A percentile compares a stretch with the other conserved stretches of the same genome.
phyloP scores from a whole-genome alignment of 1,140 invertebrate species.

The Cataglyphis hispanica region DNA sequence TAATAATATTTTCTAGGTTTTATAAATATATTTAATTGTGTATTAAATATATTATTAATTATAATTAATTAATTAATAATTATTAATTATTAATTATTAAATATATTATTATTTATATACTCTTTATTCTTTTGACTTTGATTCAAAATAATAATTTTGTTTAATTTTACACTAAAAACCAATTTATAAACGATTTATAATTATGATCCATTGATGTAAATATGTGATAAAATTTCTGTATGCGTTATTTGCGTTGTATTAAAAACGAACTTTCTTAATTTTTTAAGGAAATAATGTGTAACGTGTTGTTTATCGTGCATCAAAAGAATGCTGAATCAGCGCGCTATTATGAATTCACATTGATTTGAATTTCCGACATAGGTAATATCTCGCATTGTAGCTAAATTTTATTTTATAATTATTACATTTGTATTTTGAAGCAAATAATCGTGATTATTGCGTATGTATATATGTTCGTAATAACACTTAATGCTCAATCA shows the following conservation, averaged over 20 bases:
- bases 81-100: too few species aligned
- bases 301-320: neutral
- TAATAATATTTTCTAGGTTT: neutral
- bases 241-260: neutral
- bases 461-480: neutral
- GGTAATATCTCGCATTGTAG: neutral
- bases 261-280: slow-evolving; percentile 8
- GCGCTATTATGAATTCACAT: neutral
- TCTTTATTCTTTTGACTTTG: too few species aligned
- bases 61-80: too few species aligned
- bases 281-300: slow-evolving; percentile 1
- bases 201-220: neutral
- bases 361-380: neutral
- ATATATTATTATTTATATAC: too few species aligned
- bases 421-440: slow-evolving; percentile 1
- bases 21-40: neutral
- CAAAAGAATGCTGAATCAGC: neutral
- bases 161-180: slow-evolving; percentile 2
- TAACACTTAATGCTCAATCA: neutral
- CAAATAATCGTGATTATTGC: neutral
- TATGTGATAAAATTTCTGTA: slow-evolving; percentile 19
- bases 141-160: neutral
- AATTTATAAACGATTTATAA: neutral
- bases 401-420: slow-evolving; percentile 23
- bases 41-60: too few species aligned